Conservation (phyloP, 2,888 invertebrate genomes). For the Sipha maydis region DNA sequence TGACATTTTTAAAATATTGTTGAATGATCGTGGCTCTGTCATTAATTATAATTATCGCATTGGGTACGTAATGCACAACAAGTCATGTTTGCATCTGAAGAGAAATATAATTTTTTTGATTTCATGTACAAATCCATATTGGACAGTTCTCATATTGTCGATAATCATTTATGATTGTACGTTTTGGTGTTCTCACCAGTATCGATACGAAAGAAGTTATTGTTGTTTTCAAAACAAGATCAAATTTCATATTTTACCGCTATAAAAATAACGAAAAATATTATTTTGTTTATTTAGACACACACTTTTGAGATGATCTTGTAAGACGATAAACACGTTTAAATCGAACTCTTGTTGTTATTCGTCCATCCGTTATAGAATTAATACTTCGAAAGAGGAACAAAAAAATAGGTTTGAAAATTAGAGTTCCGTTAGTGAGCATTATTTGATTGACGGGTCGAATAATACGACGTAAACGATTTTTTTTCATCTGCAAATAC, state of each 20-base stretch:
- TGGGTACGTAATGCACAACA: no score
- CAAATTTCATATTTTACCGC: constrained; percentile 46
- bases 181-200: constrained; percentile 38
- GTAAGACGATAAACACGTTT: constrained; percentile 38
- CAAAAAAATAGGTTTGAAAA: constrained; percentile 11
- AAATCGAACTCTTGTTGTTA: constrained; percentile 39
- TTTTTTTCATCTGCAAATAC: no score
- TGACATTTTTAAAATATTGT: no score
- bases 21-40: no score
- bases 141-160: no score
- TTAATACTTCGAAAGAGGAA: background rate
- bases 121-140: no score
- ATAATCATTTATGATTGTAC: background rate
- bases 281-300: constrained; percentile 33
- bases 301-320: background rate
- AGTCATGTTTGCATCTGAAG: no score
- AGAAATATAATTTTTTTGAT: no score
- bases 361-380: constrained; percentile 44
- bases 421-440: constrained; percentile 51
- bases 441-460: constrained; percentile 51
- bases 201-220: constrained; percentile 26
- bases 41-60: no score
- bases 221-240: constrained; percentile 34
- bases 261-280: constrained; percentile 10
- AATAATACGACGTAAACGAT: background rate